Percentiles rank a stretch among this genome's conserved stretches.
These are phyloP conservation scores for Pseudomyrmex flavicornis DNA, from an alignment of 1,140 invertebrate genomes.

Conservation along the genomic window DNA sequence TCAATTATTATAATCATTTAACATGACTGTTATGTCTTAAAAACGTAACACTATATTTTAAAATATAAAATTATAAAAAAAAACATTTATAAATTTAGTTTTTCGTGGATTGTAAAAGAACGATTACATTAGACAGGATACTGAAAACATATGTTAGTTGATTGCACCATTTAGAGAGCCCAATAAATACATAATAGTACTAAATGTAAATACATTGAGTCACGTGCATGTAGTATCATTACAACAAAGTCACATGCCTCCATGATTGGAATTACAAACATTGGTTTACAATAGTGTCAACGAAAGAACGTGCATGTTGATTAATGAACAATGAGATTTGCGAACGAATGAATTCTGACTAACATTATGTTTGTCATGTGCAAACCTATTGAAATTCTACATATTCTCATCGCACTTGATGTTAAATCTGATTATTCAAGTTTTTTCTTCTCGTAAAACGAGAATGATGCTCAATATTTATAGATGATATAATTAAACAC, in stretches of 20 bases:
- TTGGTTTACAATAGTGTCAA: slow-evolving; percentile 26
- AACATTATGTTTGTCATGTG: slow-evolving; percentile 32
- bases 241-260: slow-evolving; percentile 61
- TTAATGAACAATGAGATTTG: slow-evolving; percentile 47
- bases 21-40: background rate
- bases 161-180: slow-evolving; percentile 37
- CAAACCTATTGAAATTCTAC: slow-evolving; percentile 9
- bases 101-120: slow-evolving; percentile 12
- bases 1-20: background rate
- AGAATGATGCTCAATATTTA: background rate
- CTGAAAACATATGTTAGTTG: slow-evolving; percentile 62
- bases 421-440: background rate
- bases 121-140: slow-evolving; percentile 30
- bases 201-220: slow-evolving; percentile 53
- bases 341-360: slow-evolving; percentile 15
- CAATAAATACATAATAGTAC: slow-evolving; percentile 32
- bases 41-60: background rate
- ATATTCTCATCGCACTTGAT: background rate
- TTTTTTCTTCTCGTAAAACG: background rate
- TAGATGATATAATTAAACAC: background rate
- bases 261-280: slow-evolving; percentile 41
- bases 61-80: background rate
- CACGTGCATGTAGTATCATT: slow-evolving; percentile 66
- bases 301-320: slow-evolving; percentile 45
- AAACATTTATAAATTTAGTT: background rate